Base-by-base conservation (phyloP, 1,140 invertebrate genomes). In the Steinernema feltiae region DNA sequence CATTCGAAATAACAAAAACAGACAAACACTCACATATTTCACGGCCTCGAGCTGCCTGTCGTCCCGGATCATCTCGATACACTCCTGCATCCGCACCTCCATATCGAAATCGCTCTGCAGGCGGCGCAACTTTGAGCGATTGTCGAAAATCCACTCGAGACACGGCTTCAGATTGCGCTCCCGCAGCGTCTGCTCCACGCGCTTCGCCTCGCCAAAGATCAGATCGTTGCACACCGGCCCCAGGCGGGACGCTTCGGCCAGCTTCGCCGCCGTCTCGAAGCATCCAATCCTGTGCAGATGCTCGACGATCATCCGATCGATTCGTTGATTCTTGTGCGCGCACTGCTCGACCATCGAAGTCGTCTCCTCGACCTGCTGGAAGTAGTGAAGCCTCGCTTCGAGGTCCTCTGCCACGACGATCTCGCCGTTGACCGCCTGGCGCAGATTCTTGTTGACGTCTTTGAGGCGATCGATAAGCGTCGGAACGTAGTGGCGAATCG, bases 281-380 rank as follows among this genome's bases (percentile, higher is more conserved):
- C 94, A 97, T 0, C 95, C 95, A 87, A 93, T 92, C 74, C 95
- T 89, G n/a, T 98, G 89, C 82, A 95, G 93, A 88, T 97, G 95
- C 87, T 98, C 95, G 17, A 97, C 94, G 18, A 98, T 88, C 92
- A 98, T 93, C 71, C 95, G 89, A 88, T 98, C 94, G 24, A 98
- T 87, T 72, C 95, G 90, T 70, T 92, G 92, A 92, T 90, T 76
- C 92, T 91, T 94, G 94, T 97, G 48, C 84, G 82, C 17, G 84
- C 82, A n/a, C 84, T 82, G 27, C 88, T 77, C 1, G 70, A n/a
- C n/a, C n/a, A n/a, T n/a, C n/a, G n/a, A n/a, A n/a, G n/a, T n/a
- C n/a, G n/a, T n/a, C n/a, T n/a, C n/a, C n/a, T n/a, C n/a, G n/a
- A n/a, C n/a, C n/a, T n/a, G n/a, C n/a, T n/a, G n/a, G 7, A 98